A percentile compares a stretch with the other conserved stretches of the same genome.
phyloP scores from a whole-genome alignment of 2,113 vertebrate species.

The Corvus hawaiiensis region DNA sequence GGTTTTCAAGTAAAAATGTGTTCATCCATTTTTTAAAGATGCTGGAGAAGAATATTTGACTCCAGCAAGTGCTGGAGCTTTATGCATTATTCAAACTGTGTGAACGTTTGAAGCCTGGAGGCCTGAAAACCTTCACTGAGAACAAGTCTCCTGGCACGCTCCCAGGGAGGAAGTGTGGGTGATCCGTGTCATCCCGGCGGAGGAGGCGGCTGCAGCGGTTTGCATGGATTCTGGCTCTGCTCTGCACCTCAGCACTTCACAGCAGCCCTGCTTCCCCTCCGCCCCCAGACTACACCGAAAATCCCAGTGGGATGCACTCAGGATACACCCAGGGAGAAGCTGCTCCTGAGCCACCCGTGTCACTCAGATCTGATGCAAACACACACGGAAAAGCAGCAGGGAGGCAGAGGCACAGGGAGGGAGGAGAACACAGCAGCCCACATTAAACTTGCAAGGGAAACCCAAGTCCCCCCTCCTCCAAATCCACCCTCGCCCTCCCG shows the following conservation, averaged over 20 bases:
- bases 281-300: fast-evolving
- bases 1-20: not conserved
- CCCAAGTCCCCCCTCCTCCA: not conserved
- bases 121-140: not conserved
- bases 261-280: not conserved
- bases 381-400: not conserved
- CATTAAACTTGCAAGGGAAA: not conserved
- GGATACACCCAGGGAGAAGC: not conserved
- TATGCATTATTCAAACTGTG: not conserved
- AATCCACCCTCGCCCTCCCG: fast-evolving
- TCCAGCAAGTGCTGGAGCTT: not conserved
- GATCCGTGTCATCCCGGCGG: not conserved
- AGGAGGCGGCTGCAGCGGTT: fast-evolving
- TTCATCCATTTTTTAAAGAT: not conserved
- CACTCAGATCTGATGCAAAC: not conserved
- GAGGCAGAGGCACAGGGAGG: not conserved
- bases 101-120: not conserved
- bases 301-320: fast-evolving
- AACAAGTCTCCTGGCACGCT: not conserved
- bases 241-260: not conserved
- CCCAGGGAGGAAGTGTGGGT: not conserved
- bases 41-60: not conserved
- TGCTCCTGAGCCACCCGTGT: not conserved
- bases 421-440: not conserved
- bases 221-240: fast-evolving